Base-by-base conservation (phyloP, 2,113 vertebrate species). In the Vicugna pacos region DNA sequence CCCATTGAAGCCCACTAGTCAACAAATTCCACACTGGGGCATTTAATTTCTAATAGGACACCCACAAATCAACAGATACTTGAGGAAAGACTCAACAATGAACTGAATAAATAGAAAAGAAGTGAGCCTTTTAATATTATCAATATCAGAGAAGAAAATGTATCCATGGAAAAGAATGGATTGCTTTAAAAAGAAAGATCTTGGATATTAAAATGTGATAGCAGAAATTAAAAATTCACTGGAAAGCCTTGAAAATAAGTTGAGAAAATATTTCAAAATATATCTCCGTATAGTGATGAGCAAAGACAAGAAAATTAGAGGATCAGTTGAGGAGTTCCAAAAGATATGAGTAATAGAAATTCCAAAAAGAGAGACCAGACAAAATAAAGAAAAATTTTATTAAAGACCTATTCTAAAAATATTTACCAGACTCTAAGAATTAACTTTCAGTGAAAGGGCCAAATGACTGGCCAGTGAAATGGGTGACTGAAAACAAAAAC, bases 231-330 rank as follows among this genome's bases (percentile, higher is more conserved):
- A 91, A 90, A 70, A 72, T 50, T 75, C 62, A 32, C 17, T 91
- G 14, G 28, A 84, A 24, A 62, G 0, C 16, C 77, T 89, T 24
- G 32, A 70, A 95, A 97, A 64, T 42, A 82, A 89, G 16, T 72
- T 84, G 46, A 95, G 58, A 84, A 80, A 81, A 32, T 76, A 75
- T 64, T 91, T 91, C n/a, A 87, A 54, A 83, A 42, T 67, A 13
- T 73, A 24, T 56, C 13, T 86, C 32, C 17, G 42, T 56, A 89
- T 93, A 50, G 11, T 60, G 50, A 22, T 56, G 38, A 46, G 6
- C 38, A 91, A 93, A 35, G 19, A 52, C 5, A 84, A 80, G 56
- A 91, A 87, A 91, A 38, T 50, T n/a, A 62, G 73, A 69, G 76
- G 15, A 69, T 86, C 19, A 32, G 28, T 89, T 89, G 50, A 80